Base-by-base conservation (phyloP, 2,888 invertebrate species). In the Lampropteryx suffumata region DNA sequence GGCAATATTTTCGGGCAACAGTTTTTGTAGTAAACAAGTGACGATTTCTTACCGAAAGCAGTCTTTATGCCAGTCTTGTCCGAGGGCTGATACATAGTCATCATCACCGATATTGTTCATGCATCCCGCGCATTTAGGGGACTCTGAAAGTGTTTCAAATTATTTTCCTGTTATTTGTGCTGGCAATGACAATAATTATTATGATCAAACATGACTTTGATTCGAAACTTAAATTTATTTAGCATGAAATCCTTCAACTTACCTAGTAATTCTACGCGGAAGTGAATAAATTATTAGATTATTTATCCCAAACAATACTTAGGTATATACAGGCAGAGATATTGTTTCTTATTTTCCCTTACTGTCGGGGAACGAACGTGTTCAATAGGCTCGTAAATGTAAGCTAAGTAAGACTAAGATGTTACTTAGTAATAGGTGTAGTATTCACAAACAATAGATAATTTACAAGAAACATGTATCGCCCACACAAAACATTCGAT, bases 41-140 rank as follows among this genome's bases (percentile, higher is more conserved):
- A 5, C 7, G n/a, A 7, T 33, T 28, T 4, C 67, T 80, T 86
- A 95, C 95, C 95, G 92, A 81, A 97, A 97, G 76, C 97, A 97
- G 76, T 97, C 97, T 78, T 94, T 93, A 78, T 97, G 97, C 96
- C 97, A 97, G 79, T 95, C 95, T 76, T 96, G 95, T 58, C 93
- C 94, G 59, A 97, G 89, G 8, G 97, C 96, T 55, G 95, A 94
- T 52, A 97, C 93, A 75, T 94, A 95, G 74, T 96, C 96, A 65
- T 94, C 94, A 62, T 94, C 94, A 10, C 94, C 93, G 29, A 95
- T 92, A 39, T 92, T 86, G 74, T 95, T 95, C 59, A 95, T 84
- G 80, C 96, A 96, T 44, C 95, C 94, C 14, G 95, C 94, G 77
- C 96, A 96, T 42, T 75, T 82, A 53, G 74, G 65, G 64, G 69